These are phyloP conservation scores for Drosophila picticornis DNA, from an alignment of 2,888 invertebrate species.

Conservation along the genomic window DNA sequence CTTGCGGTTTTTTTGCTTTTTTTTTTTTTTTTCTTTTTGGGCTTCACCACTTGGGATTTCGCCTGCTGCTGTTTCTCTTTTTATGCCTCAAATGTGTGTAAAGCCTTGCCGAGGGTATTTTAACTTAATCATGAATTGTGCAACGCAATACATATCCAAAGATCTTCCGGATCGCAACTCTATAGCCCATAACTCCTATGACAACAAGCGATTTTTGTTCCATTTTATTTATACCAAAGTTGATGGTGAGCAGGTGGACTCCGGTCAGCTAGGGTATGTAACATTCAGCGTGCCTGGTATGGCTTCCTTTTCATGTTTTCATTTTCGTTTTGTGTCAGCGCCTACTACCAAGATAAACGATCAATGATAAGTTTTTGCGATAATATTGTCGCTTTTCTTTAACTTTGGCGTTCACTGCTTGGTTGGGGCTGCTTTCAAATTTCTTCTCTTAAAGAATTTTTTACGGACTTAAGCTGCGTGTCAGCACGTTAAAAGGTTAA, in stretches of 20 bases:
- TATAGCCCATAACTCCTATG: background rate
- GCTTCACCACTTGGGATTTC: conserved; percentile 42
- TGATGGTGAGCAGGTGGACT: background rate
- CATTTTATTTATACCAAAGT: background rate
- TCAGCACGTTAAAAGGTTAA: background rate
- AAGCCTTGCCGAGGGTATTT: background rate
- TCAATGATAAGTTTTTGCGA: conserved; percentile 67
- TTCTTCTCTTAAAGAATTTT: background rate
- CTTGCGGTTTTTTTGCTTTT: conserved; percentile 52
- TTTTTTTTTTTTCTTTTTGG: conserved; percentile 32
- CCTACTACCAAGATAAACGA: conserved; percentile 63
- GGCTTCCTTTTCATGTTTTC: background rate
- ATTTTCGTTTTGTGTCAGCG: conserved; percentile 4
- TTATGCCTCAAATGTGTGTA: background rate
- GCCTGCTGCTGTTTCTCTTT: conserved; percentile 17
- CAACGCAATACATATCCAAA: background rate
- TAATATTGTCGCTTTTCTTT: conserved; percentile 47
- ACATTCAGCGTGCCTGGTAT: background rate
- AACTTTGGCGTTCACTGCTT: background rate
- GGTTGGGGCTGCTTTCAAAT: background rate
- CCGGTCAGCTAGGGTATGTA: background rate
- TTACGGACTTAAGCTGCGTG: background rate
- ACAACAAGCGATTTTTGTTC: background rate
- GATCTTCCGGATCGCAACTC: background rate
- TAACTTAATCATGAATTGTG: background rate